A percentile compares a stretch with the other conserved stretches of the same genome.
These are phyloP conservation scores for Oasisia sp. DNA, from an alignment of 2,888 invertebrate species.

Conservation along the genomic window DNA sequence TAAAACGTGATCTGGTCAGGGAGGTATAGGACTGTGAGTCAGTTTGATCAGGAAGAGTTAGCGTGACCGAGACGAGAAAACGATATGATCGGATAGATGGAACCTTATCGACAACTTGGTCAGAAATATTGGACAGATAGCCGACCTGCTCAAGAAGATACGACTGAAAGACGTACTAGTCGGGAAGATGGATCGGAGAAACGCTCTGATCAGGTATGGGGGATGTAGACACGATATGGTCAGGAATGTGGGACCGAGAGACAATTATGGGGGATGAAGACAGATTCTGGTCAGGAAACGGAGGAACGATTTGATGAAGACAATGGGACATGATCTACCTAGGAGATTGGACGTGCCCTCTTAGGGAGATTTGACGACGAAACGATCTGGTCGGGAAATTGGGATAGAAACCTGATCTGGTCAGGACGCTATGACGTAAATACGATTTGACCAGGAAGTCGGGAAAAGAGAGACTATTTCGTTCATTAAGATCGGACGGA, in stretches of 20 bases:
- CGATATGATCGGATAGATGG: neutral
- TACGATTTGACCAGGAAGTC: neutral
- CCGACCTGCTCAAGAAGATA: neutral
- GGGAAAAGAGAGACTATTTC: neutral
- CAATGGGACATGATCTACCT: neutral
- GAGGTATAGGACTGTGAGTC: neutral
- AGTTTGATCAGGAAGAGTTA: constrained; percentile 29
- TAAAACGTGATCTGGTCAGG: too few relatives aligned
- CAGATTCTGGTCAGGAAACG: neutral
- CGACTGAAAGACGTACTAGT: too few relatives aligned
- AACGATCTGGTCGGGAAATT: neutral
- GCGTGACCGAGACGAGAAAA: constrained; percentile 28
- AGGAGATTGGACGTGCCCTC: neutral
- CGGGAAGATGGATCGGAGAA: neutral
- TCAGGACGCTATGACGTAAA: neutral
- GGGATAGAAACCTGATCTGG: too few relatives aligned
- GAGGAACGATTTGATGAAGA: neutral
- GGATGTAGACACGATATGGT: neutral
- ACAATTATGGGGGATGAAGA: neutral
- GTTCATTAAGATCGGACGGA: too few relatives aligned
- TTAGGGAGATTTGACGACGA: neutral
- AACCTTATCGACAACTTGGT: neutral
- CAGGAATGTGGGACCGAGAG: neutral
- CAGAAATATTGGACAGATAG: neutral
- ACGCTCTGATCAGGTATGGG: neutral